These are phyloP conservation scores for Pissodes strobi DNA, from an alignment of 1,140 invertebrate species.

Conservation along the genomic window DNA sequence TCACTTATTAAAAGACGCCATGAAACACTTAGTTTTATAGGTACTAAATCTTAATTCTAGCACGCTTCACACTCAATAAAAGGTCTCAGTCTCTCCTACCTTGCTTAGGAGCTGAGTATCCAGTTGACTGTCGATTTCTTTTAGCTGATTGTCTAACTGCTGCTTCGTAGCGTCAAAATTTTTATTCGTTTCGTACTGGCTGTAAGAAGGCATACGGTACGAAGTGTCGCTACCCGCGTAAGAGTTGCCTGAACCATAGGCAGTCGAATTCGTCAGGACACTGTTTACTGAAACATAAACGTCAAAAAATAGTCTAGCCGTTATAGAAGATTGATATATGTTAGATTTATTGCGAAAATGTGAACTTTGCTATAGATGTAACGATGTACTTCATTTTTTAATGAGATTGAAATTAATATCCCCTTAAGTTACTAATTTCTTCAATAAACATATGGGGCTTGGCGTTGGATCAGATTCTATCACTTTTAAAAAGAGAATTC, in stretches of 20 bases:
- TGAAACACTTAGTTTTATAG: constrained; percentile 6
- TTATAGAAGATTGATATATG: too few species aligned
- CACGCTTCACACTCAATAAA: constrained; percentile 49
- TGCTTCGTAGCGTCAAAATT: constrained; percentile 76
- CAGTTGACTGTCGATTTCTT: constrained; percentile 75
- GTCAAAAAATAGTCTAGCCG: background rate
- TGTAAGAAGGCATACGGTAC: constrained; percentile 57
- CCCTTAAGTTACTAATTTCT: too few species aligned
- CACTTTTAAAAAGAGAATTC: too few species aligned
- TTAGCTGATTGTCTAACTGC: constrained; percentile 79
- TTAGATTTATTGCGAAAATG: too few species aligned
- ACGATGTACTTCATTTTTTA: too few species aligned
- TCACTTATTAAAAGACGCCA: too few species aligned
- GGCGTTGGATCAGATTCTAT: too few species aligned
- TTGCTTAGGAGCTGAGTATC: constrained; percentile 68
- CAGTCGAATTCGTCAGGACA: constrained; percentile 61
- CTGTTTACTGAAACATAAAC: constrained; percentile 58
- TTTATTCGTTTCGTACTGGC: constrained; percentile 63
- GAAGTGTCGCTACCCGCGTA: constrained; percentile 62
- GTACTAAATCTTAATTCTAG: background rate
- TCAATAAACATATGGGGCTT: too few species aligned
- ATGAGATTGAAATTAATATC: too few species aligned
- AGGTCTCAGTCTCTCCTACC: constrained; percentile 63
- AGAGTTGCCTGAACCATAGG: constrained; percentile 64
- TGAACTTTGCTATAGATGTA: too few species aligned